A percentile compares a stretch with the other conserved stretches of the same genome.
phyloP scores from a whole-genome alignment of 2,797 vertebrate genomes.

The Neomorphus geoffroyi region DNA sequence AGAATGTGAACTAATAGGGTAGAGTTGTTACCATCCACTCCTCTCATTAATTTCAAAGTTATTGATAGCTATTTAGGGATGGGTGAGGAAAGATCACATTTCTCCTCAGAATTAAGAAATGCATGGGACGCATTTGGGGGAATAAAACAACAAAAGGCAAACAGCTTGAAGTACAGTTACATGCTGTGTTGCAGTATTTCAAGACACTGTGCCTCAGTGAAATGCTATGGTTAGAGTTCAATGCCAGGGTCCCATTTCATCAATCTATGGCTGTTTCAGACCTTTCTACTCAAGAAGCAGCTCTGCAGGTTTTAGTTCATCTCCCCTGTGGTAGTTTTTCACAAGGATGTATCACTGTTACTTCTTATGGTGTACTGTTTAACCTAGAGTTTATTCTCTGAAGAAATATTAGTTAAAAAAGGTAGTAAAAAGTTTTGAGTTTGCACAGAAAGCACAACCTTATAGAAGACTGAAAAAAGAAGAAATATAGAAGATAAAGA shows the following conservation, averaged over 20 bases:
- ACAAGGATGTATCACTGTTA: neutral
- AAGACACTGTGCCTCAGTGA: neutral
- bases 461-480: neutral
- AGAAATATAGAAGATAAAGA: neutral
- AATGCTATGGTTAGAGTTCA: neutral
- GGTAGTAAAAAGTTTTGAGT: neutral
- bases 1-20: neutral
- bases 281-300: neutral
- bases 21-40: neutral
- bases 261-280: neutral
- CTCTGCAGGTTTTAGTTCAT: neutral
- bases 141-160: neutral
- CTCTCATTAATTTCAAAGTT: accelerated
- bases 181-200: neutral
- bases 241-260: neutral
- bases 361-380: neutral
- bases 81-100: neutral
- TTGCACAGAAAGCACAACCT: neutral
- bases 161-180: neutral
- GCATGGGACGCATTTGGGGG: accelerated
- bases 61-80: neutral
- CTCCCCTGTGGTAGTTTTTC: neutral
- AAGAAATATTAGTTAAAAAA: neutral
- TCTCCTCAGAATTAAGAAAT: neutral
- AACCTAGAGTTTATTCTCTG: neutral